Evolutionary conservation across 2,113 vertebrate genomes (phyloP), one percentile per base, ranked within the genome.

Genomic region (Paradoxurus hermaphroditus): DNA sequence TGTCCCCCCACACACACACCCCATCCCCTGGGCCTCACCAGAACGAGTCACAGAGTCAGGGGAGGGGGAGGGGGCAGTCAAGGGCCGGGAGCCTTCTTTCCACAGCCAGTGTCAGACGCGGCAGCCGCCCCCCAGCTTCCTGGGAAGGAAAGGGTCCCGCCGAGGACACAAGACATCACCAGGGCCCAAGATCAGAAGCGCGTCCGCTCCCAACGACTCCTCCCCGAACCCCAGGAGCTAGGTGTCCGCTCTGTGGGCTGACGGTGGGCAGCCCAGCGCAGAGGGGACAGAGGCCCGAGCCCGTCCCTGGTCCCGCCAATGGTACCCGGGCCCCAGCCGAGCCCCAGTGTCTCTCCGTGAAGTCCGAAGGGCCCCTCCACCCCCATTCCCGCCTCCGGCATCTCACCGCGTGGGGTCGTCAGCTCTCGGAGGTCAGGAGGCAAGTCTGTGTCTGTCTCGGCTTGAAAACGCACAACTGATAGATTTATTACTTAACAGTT

Each of bases 11-110:
- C n/a, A n/a, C n/a, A n/a, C n/a, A n/a, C n/a, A n/a, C 18, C 62
- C 65, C 16, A 1, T 7, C 44, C 56, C 62, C 65, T 5, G 13
- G 13, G 18, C 25, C 10, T 16, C 18, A 13, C 39, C 59, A 0
- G 1, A 6, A n/a, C 13, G 46, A 31, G 23, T 4, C 53, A 18
- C 8, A 4, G 67, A 51, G 63, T 25, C 39, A 65, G 39, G 67
- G 19, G 25, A 23, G 8, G 9, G 18, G 31, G 49, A n/a, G 9
- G 4, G 6, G 15, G 19, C 25, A 16, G 0, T 14, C 5, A 2
- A 18, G 14, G 36, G 21, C 18, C 0, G 3, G 4, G 31, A 63
- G 49, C 13, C 75, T 1, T 49, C 7, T 29, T 9, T 14, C 11
- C 82, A 59, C 77, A 29, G 31, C 56, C 23, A 23, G 0, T 2